Base-by-base conservation (phyloP, 2,888 invertebrate species). In the Nymphalis c-album region DNA sequence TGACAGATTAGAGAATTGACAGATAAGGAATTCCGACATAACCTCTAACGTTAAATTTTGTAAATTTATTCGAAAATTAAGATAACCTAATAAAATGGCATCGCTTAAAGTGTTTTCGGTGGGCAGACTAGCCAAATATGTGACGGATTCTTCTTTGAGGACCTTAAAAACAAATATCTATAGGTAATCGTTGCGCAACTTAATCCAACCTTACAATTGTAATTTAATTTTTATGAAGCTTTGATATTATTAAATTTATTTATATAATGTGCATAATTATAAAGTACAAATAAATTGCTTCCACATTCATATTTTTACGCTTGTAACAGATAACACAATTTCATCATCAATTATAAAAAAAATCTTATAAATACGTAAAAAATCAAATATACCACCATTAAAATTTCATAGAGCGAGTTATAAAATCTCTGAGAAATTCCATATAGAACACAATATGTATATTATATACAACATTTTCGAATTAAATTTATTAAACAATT, bases 151-250 rank as follows among this genome's bases (percentile, higher is more conserved):
- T 35, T 85, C 93, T 63, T 79, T 90, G 71, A 85, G 87, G 75
- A 85, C 83, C 64, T 77, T 90, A 70, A 86, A 88, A 70, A 81
- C 82, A 20, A 88, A 86, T 80, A 71, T 90, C 51, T 85, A 86
- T 82, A 92, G 93, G 94, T 93, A 89, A 86, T 60, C 69, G 82
- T 91, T 92, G 91, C 91, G 91, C 91, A 92, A 92, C 81, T 76
- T 71, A 75, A 71, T 69, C 79, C 83, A 84, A 83, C 82, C 81
- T 80, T 73, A 74, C 80, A 74, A 66, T 53, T 26, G 4, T 18
- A 40, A 18, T 40, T n/a, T 60, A 60, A 22, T 31, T 46, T 20
- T 50, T 48, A 40, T 57, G 8, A n/a, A 50, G 16, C 0, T n/a
- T 18, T 8, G n/a, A 47, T 10, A 47, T 35, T 46, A 18, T 26